Base-by-base conservation (phyloP, 2,888 invertebrate species). In the Dorcus parallelipipedus region DNA sequence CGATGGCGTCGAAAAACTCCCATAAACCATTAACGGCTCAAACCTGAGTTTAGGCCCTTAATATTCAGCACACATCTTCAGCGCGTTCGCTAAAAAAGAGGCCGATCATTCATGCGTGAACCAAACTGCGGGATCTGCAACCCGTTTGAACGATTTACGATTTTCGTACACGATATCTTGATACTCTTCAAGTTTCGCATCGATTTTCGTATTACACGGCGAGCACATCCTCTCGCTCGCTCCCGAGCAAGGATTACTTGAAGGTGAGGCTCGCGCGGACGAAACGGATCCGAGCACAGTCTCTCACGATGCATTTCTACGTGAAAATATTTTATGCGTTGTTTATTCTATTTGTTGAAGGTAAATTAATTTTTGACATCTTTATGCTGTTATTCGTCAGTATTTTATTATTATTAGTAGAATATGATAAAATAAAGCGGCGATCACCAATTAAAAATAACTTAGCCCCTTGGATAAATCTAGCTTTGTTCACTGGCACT, bases 131-230 rank as follows among this genome's bases (percentile, higher is more conserved):
- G 63, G 64, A 64, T 63, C 62, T 61, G 59, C 61, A 62, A 66
- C 64, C 59, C 63, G 67, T 60, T 70, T 61, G 65, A 66, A 53
- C 66, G 66, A 67, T 66, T 67, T 67, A 67, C 67, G 67, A 67
- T 67, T 66, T 72, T 67, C 69, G 70, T 72, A 69, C 69, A 69
- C 73, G 74, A 75, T 73, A 75, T 74, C 74, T 71, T 70, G 71
- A 69, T 73, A 69, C 66, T 63, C 51, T 58, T 58, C 23, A 33
- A 26, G 14, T 45, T 23, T 23, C 14, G 23, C 20, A 17, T 49
- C 10, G 26, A 38, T 14, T 49, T 2, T 20, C 8, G 38, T 33
- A 45, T 4, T 9, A 20, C 45, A 20, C 17, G 23, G 9, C 17
- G 45, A 9, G 4, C 23, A 2, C 6, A 6, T 20, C 45, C 2